Conservation (phyloP, 1,140 invertebrate genomes). For the Pseudomyrmex dendroicus region DNA sequence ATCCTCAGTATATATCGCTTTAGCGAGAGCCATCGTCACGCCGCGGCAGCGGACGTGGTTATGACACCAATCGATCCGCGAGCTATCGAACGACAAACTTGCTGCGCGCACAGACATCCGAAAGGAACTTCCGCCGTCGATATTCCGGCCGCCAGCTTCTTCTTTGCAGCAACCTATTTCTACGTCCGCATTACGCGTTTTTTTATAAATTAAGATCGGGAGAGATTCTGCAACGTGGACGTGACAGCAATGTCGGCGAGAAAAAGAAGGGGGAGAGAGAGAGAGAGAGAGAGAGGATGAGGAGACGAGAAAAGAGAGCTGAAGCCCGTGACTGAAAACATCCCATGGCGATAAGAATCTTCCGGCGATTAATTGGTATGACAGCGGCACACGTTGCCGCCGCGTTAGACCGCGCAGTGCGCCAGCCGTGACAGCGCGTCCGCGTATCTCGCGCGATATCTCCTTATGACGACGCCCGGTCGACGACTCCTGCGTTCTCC, state of each 20-base stretch:
- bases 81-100: slow-evolving; percentile 48
- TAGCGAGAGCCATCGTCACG: slow-evolving; percentile 63
- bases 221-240: not conserved
- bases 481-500: slow-evolving; percentile 54
- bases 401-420: slow-evolving; percentile 62
- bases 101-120: slow-evolving; percentile 26
- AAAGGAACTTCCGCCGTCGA: slow-evolving; percentile 30
- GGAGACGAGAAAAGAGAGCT: slow-evolving; percentile 61
- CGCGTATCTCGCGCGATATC: slow-evolving; percentile 70
- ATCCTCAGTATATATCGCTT: slow-evolving; percentile 21
- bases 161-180: slow-evolving; percentile 4
- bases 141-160: not conserved
- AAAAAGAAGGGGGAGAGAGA: slow-evolving; percentile 13
- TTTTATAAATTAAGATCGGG: slow-evolving; percentile 15
- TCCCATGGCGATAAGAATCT: slow-evolving; percentile 84
- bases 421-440: slow-evolving; percentile 64
- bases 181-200: slow-evolving; percentile 12
- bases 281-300: slow-evolving; percentile 55
- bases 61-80: slow-evolving; percentile 53
- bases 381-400: slow-evolving; percentile 79
- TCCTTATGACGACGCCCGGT: slow-evolving; percentile 70
- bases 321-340: slow-evolving; percentile 81
- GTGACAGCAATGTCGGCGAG: slow-evolving; percentile 21
- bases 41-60: slow-evolving; percentile 55
- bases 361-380: slow-evolving; percentile 84